phyloP scores from a whole-genome alignment of 2,888 invertebrate species.

The Lasius platythorax region DNA sequence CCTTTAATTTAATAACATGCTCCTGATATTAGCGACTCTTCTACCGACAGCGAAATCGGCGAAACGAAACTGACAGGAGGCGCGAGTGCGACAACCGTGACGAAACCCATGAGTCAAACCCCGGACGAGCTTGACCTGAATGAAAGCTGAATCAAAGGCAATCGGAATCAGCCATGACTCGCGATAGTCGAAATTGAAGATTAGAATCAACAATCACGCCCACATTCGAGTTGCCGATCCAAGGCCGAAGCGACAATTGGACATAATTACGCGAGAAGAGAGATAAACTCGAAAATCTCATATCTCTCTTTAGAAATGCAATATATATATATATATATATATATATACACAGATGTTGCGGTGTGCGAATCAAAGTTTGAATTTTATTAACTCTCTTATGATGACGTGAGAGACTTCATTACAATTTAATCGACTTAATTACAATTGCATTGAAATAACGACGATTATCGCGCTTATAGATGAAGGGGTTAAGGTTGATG shows the following conservation, averaged over 20 bases:
- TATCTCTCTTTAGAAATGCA: neutral
- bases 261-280: neutral
- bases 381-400: neutral
- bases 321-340: neutral
- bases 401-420: neutral
- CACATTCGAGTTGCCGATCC: neutral
- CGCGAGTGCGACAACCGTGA: slow-evolving; percentile 58
- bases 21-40: slow-evolving; percentile 39
- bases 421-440: slow-evolving; percentile 19
- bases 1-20: slow-evolving; percentile 15
- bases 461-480: slow-evolving; percentile 4
- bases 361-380: neutral
- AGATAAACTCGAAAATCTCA: neutral
- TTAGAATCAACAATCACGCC: slow-evolving; percentile 8
- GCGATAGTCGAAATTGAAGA: neutral
- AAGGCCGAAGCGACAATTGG: slow-evolving; percentile 20
- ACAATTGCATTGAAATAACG: neutral
- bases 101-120: slow-evolving; percentile 52
- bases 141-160: slow-evolving; percentile 34
- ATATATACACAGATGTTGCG: neutral
- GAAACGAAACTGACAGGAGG: slow-evolving; percentile 54
- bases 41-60: slow-evolving; percentile 29
- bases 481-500: slow-evolving; percentile 45
- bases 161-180: slow-evolving; percentile 29
- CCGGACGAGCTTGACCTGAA: slow-evolving; percentile 49